A percentile compares a stretch with the other conserved stretches of the same genome.
Conservation (phyloP, 2,113 vertebrate genomes). For the Notarius lentiginosus region DNA sequence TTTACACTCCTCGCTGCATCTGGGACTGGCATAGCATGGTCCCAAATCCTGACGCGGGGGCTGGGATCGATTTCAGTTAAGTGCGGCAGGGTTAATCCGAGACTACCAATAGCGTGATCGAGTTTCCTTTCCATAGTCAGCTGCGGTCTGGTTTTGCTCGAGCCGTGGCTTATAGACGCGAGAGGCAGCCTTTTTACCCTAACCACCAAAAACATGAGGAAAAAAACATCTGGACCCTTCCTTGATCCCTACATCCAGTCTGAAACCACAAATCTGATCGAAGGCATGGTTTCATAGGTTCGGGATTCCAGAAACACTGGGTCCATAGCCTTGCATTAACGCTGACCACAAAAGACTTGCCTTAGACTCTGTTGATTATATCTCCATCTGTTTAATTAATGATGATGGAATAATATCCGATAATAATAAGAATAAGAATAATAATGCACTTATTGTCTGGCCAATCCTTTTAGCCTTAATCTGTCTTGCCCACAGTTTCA, state of each 20-base stretch:
- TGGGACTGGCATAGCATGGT: constrained; percentile 4
- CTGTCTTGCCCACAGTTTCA: not conserved
- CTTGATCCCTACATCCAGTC: constrained; percentile 11
- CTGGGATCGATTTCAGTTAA: constrained; percentile 63
- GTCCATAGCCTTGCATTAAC: constrained; percentile 46
- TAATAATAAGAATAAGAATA: constrained; percentile 53
- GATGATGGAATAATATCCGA: constrained; percentile 65
- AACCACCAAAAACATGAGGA: constrained; percentile 1
- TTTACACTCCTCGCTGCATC: constrained; percentile 37
- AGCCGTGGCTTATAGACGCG: constrained; percentile 15
- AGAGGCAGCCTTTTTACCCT: not conserved
- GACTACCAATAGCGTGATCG: constrained; percentile 50
- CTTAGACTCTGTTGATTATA: constrained; percentile 38
- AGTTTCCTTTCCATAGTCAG: constrained; percentile 55
- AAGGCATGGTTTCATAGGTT: constrained; percentile 52
- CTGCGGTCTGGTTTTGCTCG: constrained; percentile 49
- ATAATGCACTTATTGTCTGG: constrained; percentile 61
- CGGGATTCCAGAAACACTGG: constrained; percentile 53
- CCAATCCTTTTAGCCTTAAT: not conserved
- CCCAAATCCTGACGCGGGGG: constrained; percentile 30
- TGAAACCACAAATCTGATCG: constrained; percentile 55
- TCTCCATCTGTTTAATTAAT: constrained; percentile 69
- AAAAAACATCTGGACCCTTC: constrained; percentile 25
- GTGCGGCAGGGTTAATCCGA: constrained; percentile 62
- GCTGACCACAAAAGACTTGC: constrained; percentile 56